Evolutionary conservation across 1,140 invertebrate genomes (phyloP).

Genomic region (Drosophila lini): DNA sequence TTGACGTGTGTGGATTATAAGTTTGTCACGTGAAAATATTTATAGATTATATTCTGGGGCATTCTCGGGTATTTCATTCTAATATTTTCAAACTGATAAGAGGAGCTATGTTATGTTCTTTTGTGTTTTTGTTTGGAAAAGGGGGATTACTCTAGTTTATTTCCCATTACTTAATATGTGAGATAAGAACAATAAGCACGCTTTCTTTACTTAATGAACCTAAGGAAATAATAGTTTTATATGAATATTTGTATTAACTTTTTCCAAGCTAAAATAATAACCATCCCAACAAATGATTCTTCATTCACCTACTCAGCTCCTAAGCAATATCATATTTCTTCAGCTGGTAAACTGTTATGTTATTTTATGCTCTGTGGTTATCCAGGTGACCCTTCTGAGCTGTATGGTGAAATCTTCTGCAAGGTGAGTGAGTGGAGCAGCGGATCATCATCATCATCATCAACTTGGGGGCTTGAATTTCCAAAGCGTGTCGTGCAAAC

Average conservation of each 20-base stretch:
- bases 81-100: conserved; percentile 19
- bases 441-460: conserved; percentile 3
- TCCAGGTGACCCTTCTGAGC: conserved; percentile 56
- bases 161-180: not conserved
- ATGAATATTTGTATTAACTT: not conserved
- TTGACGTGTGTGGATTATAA: conserved; percentile 6
- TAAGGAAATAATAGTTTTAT: not conserved
- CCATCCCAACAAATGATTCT: too few relatives aligned
- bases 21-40: conserved; percentile 24
- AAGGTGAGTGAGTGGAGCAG: conserved; percentile 11
- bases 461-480: conserved; percentile 29
- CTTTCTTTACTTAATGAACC: not conserved
- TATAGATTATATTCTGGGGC: conserved; percentile 4
- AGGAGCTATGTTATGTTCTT: not conserved
- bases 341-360: conserved; percentile 10
- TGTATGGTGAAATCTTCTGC: conserved; percentile 35
- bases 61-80: conserved; percentile 6
- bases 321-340: not conserved
- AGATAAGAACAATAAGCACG: not conserved
- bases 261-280: not conserved
- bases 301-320: not conserved
- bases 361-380: conserved; percentile 54
- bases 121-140: not conserved
- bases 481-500: conserved; percentile 51
- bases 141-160: not conserved